A percentile compares a stretch with the other conserved stretches of the same genome.
Conservation (phyloP, 2,797 vertebrate species). For the Euthynnus affinis region DNA sequence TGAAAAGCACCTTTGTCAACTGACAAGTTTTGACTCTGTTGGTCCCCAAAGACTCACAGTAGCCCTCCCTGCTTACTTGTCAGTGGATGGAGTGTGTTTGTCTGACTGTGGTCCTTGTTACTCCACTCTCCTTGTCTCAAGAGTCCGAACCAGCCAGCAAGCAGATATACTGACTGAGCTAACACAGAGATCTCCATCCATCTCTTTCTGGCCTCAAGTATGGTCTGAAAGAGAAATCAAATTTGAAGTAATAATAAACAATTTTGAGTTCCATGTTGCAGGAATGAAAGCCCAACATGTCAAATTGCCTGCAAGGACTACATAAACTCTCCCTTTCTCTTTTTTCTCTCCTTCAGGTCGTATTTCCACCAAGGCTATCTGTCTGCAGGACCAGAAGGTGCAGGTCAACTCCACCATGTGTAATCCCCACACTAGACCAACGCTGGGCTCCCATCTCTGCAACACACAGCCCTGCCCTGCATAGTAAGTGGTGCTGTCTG, state of each 20-base stretch:
- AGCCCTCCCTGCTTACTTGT: slow-evolving; percentile 18
- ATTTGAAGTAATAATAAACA: no score
- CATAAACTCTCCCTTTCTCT: slow-evolving; percentile 2
- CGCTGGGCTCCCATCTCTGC: slow-evolving; percentile 90
- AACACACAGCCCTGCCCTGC: slow-evolving; percentile 94
- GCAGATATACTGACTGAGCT: slow-evolving; percentile 2
- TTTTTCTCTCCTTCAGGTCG: slow-evolving; percentile 84
- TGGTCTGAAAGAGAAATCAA: no score
- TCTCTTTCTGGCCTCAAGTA: no score
- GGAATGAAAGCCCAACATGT: background rate
- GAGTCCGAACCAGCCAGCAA: background rate
- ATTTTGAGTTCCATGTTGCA: background rate
- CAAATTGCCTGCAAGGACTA: background rate
- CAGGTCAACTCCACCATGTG: slow-evolving; percentile 94
- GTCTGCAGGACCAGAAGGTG: slow-evolving; percentile 91
- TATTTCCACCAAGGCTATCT: slow-evolving; percentile 91
- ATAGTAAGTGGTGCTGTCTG: slow-evolving; percentile 86
- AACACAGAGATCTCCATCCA: background rate
- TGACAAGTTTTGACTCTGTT: slow-evolving; percentile 38
- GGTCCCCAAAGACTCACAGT: slow-evolving; percentile 26
- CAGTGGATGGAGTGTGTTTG: slow-evolving; percentile 13
- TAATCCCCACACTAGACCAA: slow-evolving; percentile 85
- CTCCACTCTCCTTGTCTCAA: background rate
- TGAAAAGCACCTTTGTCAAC: slow-evolving; percentile 75
- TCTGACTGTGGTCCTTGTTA: background rate